Evolutionary conservation across 2,113 vertebrate species (phyloP).

Genomic region (Herpetotheres cachinnans): DNA sequence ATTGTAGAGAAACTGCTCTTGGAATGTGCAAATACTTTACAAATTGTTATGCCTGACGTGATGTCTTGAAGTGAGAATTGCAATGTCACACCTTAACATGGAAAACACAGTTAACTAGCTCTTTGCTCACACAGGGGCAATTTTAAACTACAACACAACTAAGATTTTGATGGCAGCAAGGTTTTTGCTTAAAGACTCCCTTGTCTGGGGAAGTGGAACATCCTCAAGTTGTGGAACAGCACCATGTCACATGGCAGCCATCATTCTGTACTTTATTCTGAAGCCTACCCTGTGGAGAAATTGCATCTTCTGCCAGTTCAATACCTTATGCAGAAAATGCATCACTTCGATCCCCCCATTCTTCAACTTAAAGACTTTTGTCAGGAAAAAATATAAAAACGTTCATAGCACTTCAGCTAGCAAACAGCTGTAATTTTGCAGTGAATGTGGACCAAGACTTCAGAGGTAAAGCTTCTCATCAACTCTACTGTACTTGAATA

Average conservation of each 20-base stretch:
- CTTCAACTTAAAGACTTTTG: background rate
- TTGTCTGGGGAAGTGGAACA: background rate
- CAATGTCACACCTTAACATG: background rate
- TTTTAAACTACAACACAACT: background rate
- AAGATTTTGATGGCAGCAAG: background rate
- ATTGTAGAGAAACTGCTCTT: rapidly evolving
- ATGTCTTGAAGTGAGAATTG: background rate
- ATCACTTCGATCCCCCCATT: rapidly evolving
- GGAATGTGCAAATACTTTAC: background rate
- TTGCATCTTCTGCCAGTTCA: background rate
- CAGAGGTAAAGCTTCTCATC: background rate
- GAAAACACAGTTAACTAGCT: background rate
- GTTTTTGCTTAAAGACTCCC: background rate
- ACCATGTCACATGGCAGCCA: background rate
- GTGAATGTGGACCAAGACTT: background rate
- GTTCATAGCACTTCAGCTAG: background rate
- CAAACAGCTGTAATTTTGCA: background rate
- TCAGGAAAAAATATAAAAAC: background rate
- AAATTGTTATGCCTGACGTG: background rate
- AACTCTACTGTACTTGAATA: background rate
- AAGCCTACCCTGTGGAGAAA: background rate
- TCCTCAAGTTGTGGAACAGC: background rate
- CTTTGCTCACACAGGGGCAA: background rate
- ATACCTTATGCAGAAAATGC: background rate
- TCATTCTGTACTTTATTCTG: background rate